A percentile compares a stretch with the other conserved stretches of the same genome.
phyloP scores from a whole-genome alignment of 2,113 vertebrate genomes.

The Triplophysa tibetana region DNA sequence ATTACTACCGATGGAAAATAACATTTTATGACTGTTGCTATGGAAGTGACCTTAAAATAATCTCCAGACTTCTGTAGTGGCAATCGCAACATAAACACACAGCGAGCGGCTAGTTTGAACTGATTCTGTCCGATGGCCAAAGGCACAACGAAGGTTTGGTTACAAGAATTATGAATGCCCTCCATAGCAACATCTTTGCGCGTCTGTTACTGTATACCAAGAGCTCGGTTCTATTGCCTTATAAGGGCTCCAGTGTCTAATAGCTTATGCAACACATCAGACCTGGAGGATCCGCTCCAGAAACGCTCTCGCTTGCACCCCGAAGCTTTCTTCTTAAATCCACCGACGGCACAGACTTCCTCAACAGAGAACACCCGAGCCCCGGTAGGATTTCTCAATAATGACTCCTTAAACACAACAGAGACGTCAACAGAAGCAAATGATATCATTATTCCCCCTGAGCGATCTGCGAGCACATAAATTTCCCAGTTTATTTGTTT shows the following conservation, averaged over 20 bases:
- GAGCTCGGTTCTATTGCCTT: slow-evolving; percentile 32
- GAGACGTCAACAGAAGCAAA: slow-evolving; percentile 36
- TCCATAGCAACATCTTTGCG: slow-evolving; percentile 27
- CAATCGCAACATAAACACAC: not conserved
- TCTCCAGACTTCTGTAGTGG: not conserved
- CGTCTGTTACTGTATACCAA: not conserved
- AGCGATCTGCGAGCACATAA: not conserved
- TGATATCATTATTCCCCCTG: slow-evolving; percentile 17
- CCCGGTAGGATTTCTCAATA: slow-evolving; percentile 10
- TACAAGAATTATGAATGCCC: slow-evolving; percentile 28
- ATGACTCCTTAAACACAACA: slow-evolving; percentile 26
- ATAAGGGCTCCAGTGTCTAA: slow-evolving; percentile 38
- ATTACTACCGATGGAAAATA: slow-evolving; percentile 19
- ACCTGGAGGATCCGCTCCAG: slow-evolving; percentile 27
- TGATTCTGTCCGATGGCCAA: slow-evolving; percentile 3
- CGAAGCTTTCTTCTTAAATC: not conserved
- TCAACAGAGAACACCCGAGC: slow-evolving; percentile 1
- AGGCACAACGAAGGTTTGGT: slow-evolving; percentile 13
- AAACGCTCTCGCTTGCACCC: slow-evolving; percentile 19
- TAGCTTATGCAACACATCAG: slow-evolving; percentile 44
- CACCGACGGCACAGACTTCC: not conserved
- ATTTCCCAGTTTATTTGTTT: slow-evolving; percentile 43
- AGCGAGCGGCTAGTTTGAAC: not conserved
- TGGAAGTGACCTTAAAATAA: not conserved
- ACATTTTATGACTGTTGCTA: slow-evolving; percentile 18